Percentiles rank a stretch among this genome's conserved stretches.
Conservation (phyloP, 1,140 invertebrate species). For the Belonocnema kinseyi region DNA sequence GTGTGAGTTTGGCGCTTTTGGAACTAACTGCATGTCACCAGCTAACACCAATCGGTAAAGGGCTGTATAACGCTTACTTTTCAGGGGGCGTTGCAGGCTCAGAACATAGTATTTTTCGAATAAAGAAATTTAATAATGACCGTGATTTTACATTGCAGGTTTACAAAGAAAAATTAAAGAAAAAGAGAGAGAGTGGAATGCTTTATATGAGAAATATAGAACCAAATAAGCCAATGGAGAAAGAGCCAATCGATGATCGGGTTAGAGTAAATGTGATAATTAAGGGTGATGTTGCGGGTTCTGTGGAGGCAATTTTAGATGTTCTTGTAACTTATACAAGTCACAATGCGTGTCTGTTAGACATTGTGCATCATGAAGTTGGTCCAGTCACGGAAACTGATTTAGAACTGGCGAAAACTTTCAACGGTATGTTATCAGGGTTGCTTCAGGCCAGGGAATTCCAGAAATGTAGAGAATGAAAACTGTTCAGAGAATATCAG, state of each 20-base stretch:
- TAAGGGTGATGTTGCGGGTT: constrained; percentile 90
- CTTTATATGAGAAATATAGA: constrained; percentile 70
- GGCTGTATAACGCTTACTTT: no score
- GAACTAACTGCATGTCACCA: neutral
- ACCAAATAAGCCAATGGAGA: constrained; percentile 75
- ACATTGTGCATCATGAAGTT: constrained; percentile 93
- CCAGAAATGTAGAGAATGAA: no score
- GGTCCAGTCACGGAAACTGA: constrained; percentile 90
- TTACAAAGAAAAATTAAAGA: constrained; percentile 82
- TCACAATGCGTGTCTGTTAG: constrained; percentile 84
- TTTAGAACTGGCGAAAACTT: constrained; percentile 89
- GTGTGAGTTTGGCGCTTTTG: neutral
- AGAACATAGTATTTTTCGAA: no score
- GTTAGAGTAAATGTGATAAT: constrained; percentile 79
- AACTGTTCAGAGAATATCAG: no score
- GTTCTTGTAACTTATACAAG: constrained; percentile 91
- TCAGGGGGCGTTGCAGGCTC: no score
- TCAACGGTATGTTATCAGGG: constrained; percentile 78
- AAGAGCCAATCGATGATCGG: constrained; percentile 67
- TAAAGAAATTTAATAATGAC: no score
- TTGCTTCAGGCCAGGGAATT: no score
- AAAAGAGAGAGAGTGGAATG: constrained; percentile 78
- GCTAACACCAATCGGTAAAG: no score
- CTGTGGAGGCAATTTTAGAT: constrained; percentile 95
- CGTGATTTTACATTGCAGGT: constrained; percentile 60